Evolutionary conservation across 2,888 invertebrate species (phyloP).

Genomic region (Macropis europaea): DNA sequence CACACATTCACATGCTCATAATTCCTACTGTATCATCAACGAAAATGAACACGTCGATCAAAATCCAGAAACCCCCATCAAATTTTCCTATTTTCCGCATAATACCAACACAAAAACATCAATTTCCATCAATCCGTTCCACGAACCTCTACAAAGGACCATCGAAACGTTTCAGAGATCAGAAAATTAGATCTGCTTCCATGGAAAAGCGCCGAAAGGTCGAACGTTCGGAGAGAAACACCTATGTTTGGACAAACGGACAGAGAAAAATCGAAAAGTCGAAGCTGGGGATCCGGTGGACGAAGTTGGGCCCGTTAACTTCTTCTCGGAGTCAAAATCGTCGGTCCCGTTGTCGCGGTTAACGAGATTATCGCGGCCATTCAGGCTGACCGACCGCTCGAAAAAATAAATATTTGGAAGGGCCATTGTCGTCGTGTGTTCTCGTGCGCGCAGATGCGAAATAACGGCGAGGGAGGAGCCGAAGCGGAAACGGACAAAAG

Average conservation of each 20-base stretch:
- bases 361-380: conserved; percentile 72
- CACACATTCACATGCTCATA: too few species aligned
- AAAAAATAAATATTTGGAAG: conserved; percentile 78
- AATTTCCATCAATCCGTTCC: too few species aligned
- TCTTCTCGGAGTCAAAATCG: conserved; percentile 63
- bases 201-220: conserved; percentile 6
- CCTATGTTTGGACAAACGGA: background rate
- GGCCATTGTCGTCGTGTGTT: conserved; percentile 64
- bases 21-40: too few species aligned
- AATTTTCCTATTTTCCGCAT: too few species aligned
- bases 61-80: too few species aligned
- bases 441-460: conserved; percentile 65
- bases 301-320: conserved; percentile 65
- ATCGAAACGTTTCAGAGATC: conserved; percentile 44
- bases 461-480: conserved; percentile 34
- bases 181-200: conserved; percentile 67
- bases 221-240: conserved; percentile 1
- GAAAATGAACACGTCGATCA: too few species aligned
- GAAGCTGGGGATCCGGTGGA: background rate
- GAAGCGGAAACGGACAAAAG: conserved; percentile 21
- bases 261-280: too few species aligned
- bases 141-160: conserved; percentile 4
- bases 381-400: conserved; percentile 65
- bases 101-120: too few species aligned
- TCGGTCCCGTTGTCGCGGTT: conserved; percentile 63